Conservation (phyloP, 1,140 invertebrate genomes). For the Rhagoletis zephyria region DNA sequence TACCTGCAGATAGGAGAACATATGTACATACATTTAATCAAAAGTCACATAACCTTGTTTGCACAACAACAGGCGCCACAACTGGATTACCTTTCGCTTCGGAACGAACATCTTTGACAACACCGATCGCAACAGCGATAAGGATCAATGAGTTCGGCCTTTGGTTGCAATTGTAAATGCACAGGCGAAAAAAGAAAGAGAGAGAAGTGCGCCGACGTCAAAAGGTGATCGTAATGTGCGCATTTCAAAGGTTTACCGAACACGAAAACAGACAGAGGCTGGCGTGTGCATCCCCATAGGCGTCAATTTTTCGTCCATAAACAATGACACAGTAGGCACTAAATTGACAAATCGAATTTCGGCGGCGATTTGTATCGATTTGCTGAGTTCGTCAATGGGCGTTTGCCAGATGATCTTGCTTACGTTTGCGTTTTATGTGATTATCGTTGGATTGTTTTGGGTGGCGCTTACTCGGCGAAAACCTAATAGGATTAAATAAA, state of each 20-base stretch:
- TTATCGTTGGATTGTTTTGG: neutral
- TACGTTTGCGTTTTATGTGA: neutral
- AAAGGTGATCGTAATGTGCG: neutral
- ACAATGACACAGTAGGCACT: constrained; percentile 50
- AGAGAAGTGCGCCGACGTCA: neutral
- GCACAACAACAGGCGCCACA: constrained; percentile 9
- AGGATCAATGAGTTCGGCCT: constrained; percentile 13
- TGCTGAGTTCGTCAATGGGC: neutral
- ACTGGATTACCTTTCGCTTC: neutral
- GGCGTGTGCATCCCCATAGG: neutral
- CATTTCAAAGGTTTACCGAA: neutral
- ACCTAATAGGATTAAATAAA: neutral
- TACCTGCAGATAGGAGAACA: neutral
- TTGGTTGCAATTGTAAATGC: neutral
- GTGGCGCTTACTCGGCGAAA: neutral
- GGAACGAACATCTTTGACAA: constrained; percentile 35
- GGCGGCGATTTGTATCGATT: neutral
- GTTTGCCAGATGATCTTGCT: neutral
- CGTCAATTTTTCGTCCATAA: neutral
- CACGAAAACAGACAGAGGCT: neutral
- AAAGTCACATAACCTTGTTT: neutral
- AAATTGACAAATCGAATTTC: neutral
- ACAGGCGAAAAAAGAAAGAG: neutral
- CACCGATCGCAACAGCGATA: constrained; percentile 21
- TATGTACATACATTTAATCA: neutral